Evolutionary conservation across 1,140 invertebrate genomes (phyloP), one percentile per base, ranked within the genome.

Genomic region (Drosophila bifasciata): DNA sequence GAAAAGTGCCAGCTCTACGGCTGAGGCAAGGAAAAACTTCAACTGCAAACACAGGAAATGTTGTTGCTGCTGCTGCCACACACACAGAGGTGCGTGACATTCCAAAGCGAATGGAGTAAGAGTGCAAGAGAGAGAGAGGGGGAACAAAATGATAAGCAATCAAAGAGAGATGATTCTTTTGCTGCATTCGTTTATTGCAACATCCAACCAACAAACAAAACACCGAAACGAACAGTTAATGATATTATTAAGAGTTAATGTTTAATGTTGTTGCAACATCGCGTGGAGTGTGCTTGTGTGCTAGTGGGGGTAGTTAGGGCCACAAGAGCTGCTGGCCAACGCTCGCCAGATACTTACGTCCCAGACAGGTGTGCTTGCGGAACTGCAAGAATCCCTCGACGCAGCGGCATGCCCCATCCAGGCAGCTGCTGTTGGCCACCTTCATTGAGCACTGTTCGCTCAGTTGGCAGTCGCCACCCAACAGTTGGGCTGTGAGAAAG

Each of bases 281-380:
- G 32, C 49, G 32, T 11, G 28, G 55, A n/a, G n/a, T 21, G 23
- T 36, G 25, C 28, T 28, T 9, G 8, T 8, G 28, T 2, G 19
- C 19, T n/a, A n/a, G n/a, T n/a, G n/a, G n/a, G n/a, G n/a, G n/a
- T n/a, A n/a, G 25, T 61, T 74, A 85, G 70, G 84, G 83, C 81
- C 81, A 88, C 52, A 81, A 72, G 41, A 76, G 51, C 13, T 36
- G 32, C 77, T 85, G 81, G 49, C 75, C 77, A 63, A 76, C 64
- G 45, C 51, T 61, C 71, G 77, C 55, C 74, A 69, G 79, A 79
- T 90, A 96, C 96, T 97, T 94, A 97, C 97, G 96, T 90, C 94
- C 94, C 32, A 97, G 93, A 92, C 97, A 98, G 21, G 96, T 97
- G 90, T 98, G 97, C 89, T 96, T 95, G 76, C 96, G 94, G 92